phyloP scores from a whole-genome alignment of 2,113 vertebrate genomes.

The Tupaia chinensis region DNA sequence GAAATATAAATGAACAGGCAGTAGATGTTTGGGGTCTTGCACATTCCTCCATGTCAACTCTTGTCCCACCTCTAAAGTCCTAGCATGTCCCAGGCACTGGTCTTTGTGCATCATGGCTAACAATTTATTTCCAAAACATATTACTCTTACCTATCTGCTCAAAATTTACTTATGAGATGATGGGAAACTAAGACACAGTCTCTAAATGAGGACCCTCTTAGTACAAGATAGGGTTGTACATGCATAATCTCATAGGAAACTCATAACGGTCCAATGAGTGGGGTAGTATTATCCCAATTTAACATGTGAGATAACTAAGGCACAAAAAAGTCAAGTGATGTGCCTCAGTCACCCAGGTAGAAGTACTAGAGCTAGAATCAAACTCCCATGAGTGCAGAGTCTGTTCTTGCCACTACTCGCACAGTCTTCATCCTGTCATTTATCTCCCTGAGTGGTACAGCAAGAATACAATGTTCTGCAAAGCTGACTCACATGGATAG shows the following conservation, averaged over 20 bases:
- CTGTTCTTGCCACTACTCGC: background rate
- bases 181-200: background rate
- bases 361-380: background rate
- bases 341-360: background rate
- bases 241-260: background rate
- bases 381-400: background rate
- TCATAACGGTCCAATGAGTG: background rate
- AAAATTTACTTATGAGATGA: background rate
- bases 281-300: background rate
- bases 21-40: too few species aligned
- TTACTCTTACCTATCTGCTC: background rate
- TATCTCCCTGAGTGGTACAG: background rate
- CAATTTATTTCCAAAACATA: background rate
- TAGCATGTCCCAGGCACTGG: background rate
- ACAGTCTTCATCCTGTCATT: background rate
- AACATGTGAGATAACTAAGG: background rate
- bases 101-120: background rate
- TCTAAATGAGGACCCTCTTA: background rate
- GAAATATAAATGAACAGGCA: background rate
- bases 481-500: too few species aligned
- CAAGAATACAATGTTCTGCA: too few species aligned
- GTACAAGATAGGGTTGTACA: background rate
- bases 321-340: background rate
- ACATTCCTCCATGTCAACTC: background rate
- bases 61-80: background rate